Evolutionary conservation across 2,888 invertebrate genomes (phyloP).

Genomic region (Orchestes rusci): DNA sequence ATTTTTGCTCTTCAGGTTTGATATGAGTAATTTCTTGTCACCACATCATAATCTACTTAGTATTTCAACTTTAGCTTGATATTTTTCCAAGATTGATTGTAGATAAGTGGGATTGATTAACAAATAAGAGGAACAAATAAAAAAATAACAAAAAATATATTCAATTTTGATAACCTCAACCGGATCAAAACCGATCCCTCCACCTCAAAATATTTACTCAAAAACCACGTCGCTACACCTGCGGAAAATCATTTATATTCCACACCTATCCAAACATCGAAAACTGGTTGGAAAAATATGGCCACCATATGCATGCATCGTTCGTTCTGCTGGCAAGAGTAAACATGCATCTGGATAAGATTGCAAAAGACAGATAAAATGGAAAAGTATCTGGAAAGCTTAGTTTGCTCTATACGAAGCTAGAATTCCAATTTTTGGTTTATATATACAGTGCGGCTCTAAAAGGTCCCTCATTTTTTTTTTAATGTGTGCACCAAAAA

Average conservation of each 20-base stretch:
- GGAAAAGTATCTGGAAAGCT: slow-evolving; percentile 6
- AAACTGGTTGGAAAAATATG: slow-evolving; percentile 10
- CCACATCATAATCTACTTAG: too few species aligned
- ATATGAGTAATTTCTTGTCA: too few species aligned
- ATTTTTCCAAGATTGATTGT: background rate
- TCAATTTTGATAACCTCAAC: background rate
- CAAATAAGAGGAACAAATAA: too few species aligned
- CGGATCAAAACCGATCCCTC: too few species aligned
- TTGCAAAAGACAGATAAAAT: slow-evolving; percentile 10
- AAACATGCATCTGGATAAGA: slow-evolving; percentile 16
- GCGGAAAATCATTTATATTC: slow-evolving; percentile 7
- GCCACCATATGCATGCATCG: slow-evolving; percentile 10
- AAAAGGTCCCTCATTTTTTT: too few species aligned
- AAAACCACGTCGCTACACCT: slow-evolving; percentile 2
- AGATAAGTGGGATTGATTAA: background rate
- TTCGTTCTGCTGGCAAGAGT: slow-evolving; percentile 11
- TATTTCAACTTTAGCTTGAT: too few species aligned
- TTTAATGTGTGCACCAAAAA: too few species aligned
- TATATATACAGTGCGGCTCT: too few species aligned
- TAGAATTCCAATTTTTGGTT: too few species aligned
- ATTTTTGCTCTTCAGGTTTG: too few species aligned
- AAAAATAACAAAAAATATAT: slow-evolving; percentile 2
- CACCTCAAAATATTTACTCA: too few species aligned
- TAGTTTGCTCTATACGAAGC: too few species aligned
- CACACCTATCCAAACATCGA: slow-evolving; percentile 9